Conservation (phyloP, 1,140 invertebrate genomes). For the Drosophila virilis region DNA sequence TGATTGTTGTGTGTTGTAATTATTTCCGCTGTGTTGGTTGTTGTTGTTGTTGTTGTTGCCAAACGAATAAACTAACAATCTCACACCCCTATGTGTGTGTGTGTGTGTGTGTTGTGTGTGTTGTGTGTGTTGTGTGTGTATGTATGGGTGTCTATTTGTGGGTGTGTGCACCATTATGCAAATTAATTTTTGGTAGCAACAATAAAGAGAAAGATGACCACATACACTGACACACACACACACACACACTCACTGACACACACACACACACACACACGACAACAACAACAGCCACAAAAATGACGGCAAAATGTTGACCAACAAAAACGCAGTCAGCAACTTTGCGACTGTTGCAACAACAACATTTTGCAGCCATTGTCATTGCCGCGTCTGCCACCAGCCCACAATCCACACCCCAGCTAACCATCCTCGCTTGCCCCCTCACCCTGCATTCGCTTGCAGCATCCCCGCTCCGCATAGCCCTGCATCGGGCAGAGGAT, state of each 20-base stretch:
- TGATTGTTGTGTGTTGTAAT: not conserved
- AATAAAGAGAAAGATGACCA: constrained; percentile 57
- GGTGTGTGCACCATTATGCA: constrained; percentile 63
- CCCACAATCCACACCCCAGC: not conserved
- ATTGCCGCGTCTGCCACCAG: not conserved
- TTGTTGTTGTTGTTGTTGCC: constrained; percentile 5
- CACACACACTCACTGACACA: constrained; percentile 7
- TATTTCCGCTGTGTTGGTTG: not conserved
- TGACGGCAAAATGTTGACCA: constrained; percentile 77
- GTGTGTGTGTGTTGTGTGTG: constrained; percentile 1
- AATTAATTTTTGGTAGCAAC: constrained; percentile 77
- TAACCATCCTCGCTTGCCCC: too few relatives aligned
- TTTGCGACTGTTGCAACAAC: constrained; percentile 73
- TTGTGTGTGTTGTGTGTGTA: constrained; percentile 7
- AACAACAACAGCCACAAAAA: constrained; percentile 59
- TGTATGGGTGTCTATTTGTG: not conserved
- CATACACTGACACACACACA: constrained; percentile 26
- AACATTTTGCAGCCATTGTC: constrained; percentile 36
- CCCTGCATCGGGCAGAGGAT: not conserved
- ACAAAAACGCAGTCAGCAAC: constrained; percentile 77
- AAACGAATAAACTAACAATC: not conserved
- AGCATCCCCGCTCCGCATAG: not conserved
- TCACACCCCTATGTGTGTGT: too few relatives aligned
- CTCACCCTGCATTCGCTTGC: not conserved
- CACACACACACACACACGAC: constrained; percentile 23